phyloP scores from a whole-genome alignment of 2,113 vertebrate species.

The Corvus cornix region DNA sequence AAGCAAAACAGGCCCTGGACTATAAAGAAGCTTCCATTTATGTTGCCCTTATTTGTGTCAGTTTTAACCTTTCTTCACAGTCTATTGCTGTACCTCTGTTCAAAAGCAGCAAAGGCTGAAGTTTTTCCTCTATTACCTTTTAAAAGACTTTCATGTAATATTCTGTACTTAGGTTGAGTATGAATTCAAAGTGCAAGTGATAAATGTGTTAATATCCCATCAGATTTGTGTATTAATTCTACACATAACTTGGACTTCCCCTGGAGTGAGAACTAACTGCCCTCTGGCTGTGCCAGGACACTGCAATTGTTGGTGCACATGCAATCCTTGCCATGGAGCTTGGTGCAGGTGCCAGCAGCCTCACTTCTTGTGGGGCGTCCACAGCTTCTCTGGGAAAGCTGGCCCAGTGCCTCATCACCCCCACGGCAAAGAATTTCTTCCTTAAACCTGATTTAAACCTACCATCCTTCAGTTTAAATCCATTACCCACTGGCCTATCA shows the following conservation, averaged over 20 bases:
- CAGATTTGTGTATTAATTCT: not conserved
- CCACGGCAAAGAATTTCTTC: not conserved
- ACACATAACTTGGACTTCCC: not conserved
- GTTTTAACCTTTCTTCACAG: not conserved
- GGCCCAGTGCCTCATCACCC: not conserved
- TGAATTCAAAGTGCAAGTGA: not conserved
- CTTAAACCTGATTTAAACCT: not conserved
- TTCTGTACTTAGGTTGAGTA: not conserved
- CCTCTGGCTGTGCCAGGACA: not conserved
- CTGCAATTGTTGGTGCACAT: rapidly evolving
- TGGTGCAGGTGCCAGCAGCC: not conserved
- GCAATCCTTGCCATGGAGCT: not conserved
- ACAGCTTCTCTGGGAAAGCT: not conserved
- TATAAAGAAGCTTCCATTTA: not conserved
- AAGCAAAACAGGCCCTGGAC: not conserved
- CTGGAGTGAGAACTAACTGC: not conserved
- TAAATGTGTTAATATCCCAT: not conserved
- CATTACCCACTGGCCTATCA: not conserved
- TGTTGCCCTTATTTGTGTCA: not conserved
- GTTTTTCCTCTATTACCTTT: not conserved
- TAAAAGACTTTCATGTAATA: not conserved
- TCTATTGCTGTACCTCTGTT: not conserved
- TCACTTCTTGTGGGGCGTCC: not conserved
- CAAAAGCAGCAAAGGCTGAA: not conserved
- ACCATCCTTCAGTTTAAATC: not conserved